Percentiles rank a stretch among this genome's conserved stretches.
Evolutionary conservation across 2,888 invertebrate species (phyloP).

Genomic region (Noctua pronuba): DNA sequence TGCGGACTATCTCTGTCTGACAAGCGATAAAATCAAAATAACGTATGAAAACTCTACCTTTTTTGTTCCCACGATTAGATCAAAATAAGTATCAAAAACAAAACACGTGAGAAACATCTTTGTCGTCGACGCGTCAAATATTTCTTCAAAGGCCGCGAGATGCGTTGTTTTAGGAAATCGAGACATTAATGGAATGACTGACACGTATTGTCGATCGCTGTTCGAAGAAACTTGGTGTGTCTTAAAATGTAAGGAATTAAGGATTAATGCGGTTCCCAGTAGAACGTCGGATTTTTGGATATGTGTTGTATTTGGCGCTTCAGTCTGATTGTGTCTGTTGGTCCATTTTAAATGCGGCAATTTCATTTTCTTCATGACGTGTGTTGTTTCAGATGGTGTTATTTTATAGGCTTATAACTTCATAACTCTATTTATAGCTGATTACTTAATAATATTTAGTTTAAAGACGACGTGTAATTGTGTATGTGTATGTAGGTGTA

Average conservation of each 20-base stretch:
- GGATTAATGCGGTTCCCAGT: conserved; percentile 74
- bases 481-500: not conserved
- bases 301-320: conserved; percentile 54
- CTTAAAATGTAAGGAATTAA: conserved; percentile 81
- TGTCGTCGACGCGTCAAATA: conserved; percentile 85
- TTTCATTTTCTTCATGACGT: not conserved
- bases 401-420: not conserved
- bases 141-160: conserved; percentile 81
- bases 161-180: conserved; percentile 86
- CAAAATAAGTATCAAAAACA: conserved; percentile 58
- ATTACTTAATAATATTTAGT: not conserved
- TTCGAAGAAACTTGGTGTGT: conserved; percentile 82
- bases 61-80: conserved; percentile 79
- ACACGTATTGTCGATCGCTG: conserved; percentile 83
- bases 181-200: conserved; percentile 88
- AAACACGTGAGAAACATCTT: conserved; percentile 80
- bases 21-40: conserved; percentile 29
- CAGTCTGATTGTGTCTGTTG: not conserved
- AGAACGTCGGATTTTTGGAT: conserved; percentile 56
- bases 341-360: not conserved
- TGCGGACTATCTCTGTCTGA: conserved; percentile 5
- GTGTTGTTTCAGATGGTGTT: not conserved
- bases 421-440: not conserved
- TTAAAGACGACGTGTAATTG: not conserved
- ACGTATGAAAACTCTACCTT: conserved; percentile 12